A percentile compares a stretch with the other conserved stretches of the same genome.
Conservation (phyloP, 2,797 vertebrate species). For the Manis pentadactyla region DNA sequence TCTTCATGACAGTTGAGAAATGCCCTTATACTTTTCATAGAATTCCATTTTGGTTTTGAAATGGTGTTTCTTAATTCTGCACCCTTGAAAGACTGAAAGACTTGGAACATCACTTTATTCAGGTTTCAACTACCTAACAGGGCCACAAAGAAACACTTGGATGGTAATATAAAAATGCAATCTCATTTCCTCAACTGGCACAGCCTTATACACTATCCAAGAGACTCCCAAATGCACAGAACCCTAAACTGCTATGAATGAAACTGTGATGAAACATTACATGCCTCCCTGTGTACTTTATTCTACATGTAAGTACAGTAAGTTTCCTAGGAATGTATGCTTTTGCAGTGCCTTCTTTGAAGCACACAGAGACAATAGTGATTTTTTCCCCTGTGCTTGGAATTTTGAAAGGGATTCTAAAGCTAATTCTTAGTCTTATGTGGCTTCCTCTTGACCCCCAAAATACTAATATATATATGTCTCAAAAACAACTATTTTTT, state of each 20-base stretch:
- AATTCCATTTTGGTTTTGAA: background rate
- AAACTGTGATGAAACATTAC: background rate
- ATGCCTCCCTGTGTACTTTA: background rate
- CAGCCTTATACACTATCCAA: background rate
- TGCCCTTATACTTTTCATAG: background rate
- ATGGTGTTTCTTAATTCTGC: background rate
- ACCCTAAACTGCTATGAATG: background rate
- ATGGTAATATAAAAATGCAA: background rate
- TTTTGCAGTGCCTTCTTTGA: background rate
- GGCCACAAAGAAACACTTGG: background rate
- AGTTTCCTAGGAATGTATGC: background rate
- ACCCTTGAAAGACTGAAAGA: background rate
- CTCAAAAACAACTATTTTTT: background rate
- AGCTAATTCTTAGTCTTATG: background rate
- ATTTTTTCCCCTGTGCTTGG: background rate
- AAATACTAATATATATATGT: background rate
- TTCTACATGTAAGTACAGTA: background rate
- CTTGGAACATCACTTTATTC: background rate
- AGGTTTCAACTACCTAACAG: background rate
- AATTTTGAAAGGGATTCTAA: conserved; percentile 25
- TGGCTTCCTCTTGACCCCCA: background rate
- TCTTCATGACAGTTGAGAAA: background rate
- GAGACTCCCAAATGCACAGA: background rate
- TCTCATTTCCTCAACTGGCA: background rate
- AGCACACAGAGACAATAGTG: background rate